Base-by-base conservation (phyloP, 2,113 vertebrate genomes). In the Turnix velox region DNA sequence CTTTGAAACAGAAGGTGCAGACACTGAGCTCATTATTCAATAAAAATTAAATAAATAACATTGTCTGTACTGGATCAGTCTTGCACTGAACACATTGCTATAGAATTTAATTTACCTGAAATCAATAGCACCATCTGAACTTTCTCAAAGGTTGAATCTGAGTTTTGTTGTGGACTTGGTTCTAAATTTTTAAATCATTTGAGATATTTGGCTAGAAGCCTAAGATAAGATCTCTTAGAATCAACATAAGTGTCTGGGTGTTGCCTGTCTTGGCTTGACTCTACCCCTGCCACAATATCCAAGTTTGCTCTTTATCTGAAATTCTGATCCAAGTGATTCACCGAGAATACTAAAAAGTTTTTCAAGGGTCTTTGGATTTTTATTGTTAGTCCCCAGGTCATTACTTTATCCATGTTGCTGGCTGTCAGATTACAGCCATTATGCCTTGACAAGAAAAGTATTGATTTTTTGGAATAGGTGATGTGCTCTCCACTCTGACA, bases 51-150 rank as follows among this genome's bases (percentile, higher is more conserved):
- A 49, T 7, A 46, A n/a, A 39, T 1, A 58, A 23, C 12, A 57
- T 16, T 77, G 17, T 66, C 58, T 73, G 13, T 71, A 39, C 27
- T 40, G 30, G 16, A 46, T 87, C 37, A 51, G 55, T 71, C 73
- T 88, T 39, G 18, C 46, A 83, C 79, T 48, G 46, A 90, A 54
- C 59, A 77, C 22, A 25, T 43, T 55, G 27, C 31, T 40, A 48
- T 55, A 80, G 66, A 90, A 58, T 74, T 80, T 77, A 91, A 83
- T 95, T 96, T 90, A 45, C 40, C 14, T 93, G 66, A 48, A 59
- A 93, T 92, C 93, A 79, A 82, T 92, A 95, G 52, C 55, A 88
- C 77, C 43, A 86, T 84, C 39, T 86, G 52, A 92, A 90, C 76
- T 86, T 90, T 93, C 79, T 88, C 39, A 88, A 80, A 88, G 48